A percentile compares a stretch with the other conserved stretches of the same genome.
These are phyloP conservation scores for Nomada fabriciana DNA, from an alignment of 2,888 invertebrate genomes.

Conservation along the genomic window DNA sequence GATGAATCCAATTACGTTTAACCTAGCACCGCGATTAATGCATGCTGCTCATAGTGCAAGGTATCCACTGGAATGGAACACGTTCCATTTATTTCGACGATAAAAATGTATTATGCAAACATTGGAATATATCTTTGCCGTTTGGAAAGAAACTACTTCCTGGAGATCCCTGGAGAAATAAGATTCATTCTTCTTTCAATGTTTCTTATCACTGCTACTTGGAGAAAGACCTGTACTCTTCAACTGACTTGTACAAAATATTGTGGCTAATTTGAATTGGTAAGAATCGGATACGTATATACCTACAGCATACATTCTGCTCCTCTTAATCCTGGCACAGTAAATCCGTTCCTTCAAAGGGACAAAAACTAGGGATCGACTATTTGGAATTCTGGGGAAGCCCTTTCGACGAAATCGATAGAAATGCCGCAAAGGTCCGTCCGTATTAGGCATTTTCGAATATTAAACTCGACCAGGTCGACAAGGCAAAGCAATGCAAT, in stretches of 20 bases:
- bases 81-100: neutral
- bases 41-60: neutral
- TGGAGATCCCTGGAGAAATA: neutral
- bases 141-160: neutral
- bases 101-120: neutral
- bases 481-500: neutral
- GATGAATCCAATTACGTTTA: slow-evolving; percentile 10
- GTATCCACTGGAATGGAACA: neutral
- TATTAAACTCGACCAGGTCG: neutral
- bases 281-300: neutral
- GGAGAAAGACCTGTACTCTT: too few species aligned
- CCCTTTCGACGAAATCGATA: neutral
- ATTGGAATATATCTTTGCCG: too few species aligned
- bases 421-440: neutral
- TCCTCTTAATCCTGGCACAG: neutral
- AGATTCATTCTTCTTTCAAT: too few species aligned
- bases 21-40: neutral
- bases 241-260: too few species aligned
- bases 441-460: neutral
- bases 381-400: neutral
- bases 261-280: neutral
- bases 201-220: too few species aligned
- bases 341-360: slow-evolving; percentile 5
- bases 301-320: too few species aligned
- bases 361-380: neutral